Conservation (phyloP, 2,113 vertebrate species). For the Mesitornis unicolor region DNA sequence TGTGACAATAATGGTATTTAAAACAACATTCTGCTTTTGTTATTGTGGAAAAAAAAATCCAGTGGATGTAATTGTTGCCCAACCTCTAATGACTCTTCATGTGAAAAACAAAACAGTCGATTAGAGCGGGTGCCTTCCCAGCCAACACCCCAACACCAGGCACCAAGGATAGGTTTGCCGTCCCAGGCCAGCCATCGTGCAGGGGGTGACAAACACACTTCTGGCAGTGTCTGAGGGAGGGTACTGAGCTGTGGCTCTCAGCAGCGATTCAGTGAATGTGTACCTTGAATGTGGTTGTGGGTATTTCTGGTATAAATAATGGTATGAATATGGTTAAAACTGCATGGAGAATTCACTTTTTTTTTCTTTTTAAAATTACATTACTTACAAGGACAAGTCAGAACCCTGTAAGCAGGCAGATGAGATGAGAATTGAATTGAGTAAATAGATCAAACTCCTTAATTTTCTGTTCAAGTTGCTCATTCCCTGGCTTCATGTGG, state of each 20-base stretch:
- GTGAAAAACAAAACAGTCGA: neutral
- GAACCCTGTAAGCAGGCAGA: neutral
- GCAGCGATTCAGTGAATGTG: neutral
- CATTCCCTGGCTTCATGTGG: neutral
- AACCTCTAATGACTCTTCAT: neutral
- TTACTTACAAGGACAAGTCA: neutral
- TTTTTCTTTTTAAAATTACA: neutral
- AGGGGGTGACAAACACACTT: fast-evolving
- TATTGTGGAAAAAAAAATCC: neutral
- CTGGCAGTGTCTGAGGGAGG: neutral
- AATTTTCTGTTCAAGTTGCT: neutral
- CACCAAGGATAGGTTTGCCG: neutral
- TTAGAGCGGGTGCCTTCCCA: neutral
- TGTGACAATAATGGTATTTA: neutral
- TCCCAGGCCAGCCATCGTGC: neutral
- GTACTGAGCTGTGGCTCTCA: neutral
- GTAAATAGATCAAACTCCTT: neutral
- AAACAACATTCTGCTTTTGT: neutral
- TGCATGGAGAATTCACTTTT: neutral
- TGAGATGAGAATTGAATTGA: neutral
- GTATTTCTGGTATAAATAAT: neutral
- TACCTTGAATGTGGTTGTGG: fast-evolving
- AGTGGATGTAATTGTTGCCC: neutral
- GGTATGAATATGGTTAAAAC: neutral
- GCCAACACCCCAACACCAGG: no score